A percentile compares a stretch with the other conserved stretches of the same genome.
Conservation (phyloP, 2,888 invertebrate species). For the Furcula furcula region DNA sequence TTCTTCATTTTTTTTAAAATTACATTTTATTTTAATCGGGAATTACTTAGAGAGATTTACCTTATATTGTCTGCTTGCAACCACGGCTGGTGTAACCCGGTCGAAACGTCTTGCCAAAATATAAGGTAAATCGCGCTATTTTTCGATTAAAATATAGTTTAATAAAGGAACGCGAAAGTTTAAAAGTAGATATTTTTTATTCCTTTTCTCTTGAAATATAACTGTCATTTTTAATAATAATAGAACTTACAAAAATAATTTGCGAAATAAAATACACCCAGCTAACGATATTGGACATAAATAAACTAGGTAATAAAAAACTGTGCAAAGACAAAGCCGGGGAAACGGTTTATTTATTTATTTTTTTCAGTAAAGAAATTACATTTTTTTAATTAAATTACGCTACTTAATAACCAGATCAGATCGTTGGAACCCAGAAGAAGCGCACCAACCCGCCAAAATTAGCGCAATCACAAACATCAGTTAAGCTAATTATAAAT, state of each 20-base stretch:
- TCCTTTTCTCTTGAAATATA: slow-evolving; percentile 10
- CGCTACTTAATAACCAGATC: slow-evolving; percentile 28
- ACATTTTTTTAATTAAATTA: slow-evolving; percentile 12
- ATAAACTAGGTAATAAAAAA: slow-evolving; percentile 34
- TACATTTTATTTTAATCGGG: no score
- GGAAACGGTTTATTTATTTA: slow-evolving; percentile 17
- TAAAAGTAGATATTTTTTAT: background rate
- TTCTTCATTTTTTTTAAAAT: no score
- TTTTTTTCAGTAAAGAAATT: slow-evolving; percentile 16
- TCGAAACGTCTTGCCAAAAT: no score
- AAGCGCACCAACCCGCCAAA: slow-evolving; percentile 50
- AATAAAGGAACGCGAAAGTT: no score
- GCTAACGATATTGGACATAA: slow-evolving; percentile 15
- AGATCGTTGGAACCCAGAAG: slow-evolving; percentile 55
- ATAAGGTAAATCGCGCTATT: no score
- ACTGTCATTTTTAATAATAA: slow-evolving; percentile 22
- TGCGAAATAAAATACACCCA: slow-evolving; percentile 17
- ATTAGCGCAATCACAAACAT: no score
- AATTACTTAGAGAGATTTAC: no score
- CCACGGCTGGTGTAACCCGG: no score
- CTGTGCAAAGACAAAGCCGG: slow-evolving; percentile 27
- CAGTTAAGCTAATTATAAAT: no score
- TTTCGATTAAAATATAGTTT: no score
- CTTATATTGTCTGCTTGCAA: no score
- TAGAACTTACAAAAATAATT: slow-evolving; percentile 8